Evolutionary conservation across 2,797 vertebrate genomes (phyloP).

Genomic region (Pampus argenteus): DNA sequence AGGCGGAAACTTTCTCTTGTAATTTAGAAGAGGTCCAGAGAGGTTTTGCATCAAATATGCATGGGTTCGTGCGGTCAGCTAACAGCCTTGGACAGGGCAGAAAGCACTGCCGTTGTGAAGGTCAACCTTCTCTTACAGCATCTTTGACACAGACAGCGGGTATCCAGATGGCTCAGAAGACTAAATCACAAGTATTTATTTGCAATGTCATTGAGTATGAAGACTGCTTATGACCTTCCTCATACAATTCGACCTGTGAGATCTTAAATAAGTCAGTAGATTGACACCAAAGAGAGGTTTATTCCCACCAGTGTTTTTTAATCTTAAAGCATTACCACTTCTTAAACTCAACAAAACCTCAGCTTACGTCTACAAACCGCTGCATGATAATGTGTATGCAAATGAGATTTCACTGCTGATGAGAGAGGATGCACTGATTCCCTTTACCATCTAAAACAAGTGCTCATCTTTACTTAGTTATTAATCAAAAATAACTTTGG

Average conservation of each 20-base stretch:
- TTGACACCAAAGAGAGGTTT: conserved; percentile 14
- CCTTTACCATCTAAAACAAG: conserved; percentile 10
- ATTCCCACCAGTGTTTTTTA: conserved; percentile 14
- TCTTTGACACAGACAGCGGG: conserved; percentile 45
- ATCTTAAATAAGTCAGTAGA: conserved; percentile 39
- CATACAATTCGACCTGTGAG: conserved; percentile 32
- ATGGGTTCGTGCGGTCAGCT: conserved; percentile 39
- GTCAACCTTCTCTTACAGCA: conserved; percentile 52
- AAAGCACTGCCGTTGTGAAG: conserved; percentile 48
- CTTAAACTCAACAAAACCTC: neutral
- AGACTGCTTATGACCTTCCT: conserved; percentile 40
- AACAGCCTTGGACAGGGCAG: conserved; percentile 41
- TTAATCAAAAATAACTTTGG: conserved; percentile 24
- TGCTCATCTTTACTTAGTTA: neutral
- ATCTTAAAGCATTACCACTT: conserved; percentile 29
- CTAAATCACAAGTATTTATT: conserved; percentile 25
- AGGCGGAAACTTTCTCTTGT: conserved; percentile 18
- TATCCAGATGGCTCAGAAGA: conserved; percentile 46
- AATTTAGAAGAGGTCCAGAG: conserved; percentile 40
- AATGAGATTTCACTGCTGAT: neutral
- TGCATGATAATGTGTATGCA: neutral
- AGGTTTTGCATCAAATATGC: conserved; percentile 65
- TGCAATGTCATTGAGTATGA: conserved; percentile 26
- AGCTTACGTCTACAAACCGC: neutral
- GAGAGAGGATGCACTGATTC: conserved; percentile 6